Base-by-base conservation (phyloP, 2,797 vertebrate genomes). In the Coracias cyanogaster region DNA sequence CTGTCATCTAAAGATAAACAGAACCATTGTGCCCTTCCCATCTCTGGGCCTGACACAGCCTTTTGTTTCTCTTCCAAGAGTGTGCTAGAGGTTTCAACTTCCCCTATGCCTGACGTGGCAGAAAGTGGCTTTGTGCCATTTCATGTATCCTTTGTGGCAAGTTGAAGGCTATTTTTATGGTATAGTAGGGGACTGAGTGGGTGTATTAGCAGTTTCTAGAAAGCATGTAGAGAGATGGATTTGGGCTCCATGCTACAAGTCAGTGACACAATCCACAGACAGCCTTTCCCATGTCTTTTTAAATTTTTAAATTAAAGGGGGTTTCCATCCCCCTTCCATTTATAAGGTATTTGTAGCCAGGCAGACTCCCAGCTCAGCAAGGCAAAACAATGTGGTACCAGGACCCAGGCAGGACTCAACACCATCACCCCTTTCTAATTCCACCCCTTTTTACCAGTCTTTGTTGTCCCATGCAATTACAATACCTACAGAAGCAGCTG, bases 31-130 rank as follows among this genome's bases (percentile, higher is more conserved):
- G 28, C 39, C 33, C 49, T 82, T 73, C 18, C 35, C 3, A 0
- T 43, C 35, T 69, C 55, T 69, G 35, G 31, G 39, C 15, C 76
- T 86, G 61, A 79, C 49, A 55, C 29, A 46, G 41, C 37, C 37
- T 79, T 28, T 87, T 77, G 17, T 92, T 94, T 91, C 54, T 93
- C 20, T 87, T 55, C 52, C 48, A 66, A 96, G 91, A 39, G 11
- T 45, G 26, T 87, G 58, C 49, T 71, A 39, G 67, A 86, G 15
- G 39, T 86, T 76, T 54, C 41, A n/a, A 15, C 60, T 61, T 57
- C 54, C 37, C 41, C 41, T 57, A 8, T 45, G 57, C 46, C 46
- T 89, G 73, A 45, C 8, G 12, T 60, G 46, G 21, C 48, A 31
- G 46, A 89, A 43, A 64, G 58, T 58, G 66, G 76, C 35, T 45